These are phyloP conservation scores for Tichodroma muraria DNA, from an alignment of 2,113 vertebrate genomes.

Conservation along the genomic window DNA sequence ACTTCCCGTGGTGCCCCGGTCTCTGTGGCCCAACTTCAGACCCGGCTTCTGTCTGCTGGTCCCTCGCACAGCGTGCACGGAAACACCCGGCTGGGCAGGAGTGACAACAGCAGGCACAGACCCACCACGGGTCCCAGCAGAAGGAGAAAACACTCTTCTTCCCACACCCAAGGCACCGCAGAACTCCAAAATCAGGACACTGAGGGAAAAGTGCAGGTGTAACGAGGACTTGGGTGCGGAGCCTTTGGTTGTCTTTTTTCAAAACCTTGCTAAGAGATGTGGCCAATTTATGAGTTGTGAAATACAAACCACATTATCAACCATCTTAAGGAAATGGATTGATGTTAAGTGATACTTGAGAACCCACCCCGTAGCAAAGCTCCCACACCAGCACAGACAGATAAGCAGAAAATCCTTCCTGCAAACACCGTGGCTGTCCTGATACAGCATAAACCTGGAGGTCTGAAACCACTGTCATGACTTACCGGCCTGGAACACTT, in stretches of 20 bases:
- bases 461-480: background rate
- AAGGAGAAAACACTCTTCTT: background rate
- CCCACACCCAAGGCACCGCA: accelerated
- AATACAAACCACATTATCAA: conserved; percentile 63
- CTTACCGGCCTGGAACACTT: background rate
- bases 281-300: conserved; percentile 59
- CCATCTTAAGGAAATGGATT: conserved; percentile 69
- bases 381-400: conserved; percentile 40
- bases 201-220: background rate
- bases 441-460: background rate
- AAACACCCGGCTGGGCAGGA: accelerated
- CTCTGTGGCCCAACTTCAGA: background rate
- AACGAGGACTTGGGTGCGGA: background rate
- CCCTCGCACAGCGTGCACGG: background rate
- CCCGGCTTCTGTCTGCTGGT: background rate
- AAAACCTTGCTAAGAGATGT: conserved; percentile 15
- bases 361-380: conserved; percentile 60
- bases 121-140: accelerated
- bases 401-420: conserved; percentile 66
- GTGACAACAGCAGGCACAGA: accelerated
- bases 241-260: background rate
- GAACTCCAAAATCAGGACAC: background rate
- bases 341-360: conserved; percentile 70
- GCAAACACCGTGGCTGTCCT: conserved; percentile 20
- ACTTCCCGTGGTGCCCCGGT: background rate